Evolutionary conservation across 1,140 invertebrate species (phyloP), one percentile per base, ranked within the genome.

Genomic region (Diploscapter pachys): DNA sequence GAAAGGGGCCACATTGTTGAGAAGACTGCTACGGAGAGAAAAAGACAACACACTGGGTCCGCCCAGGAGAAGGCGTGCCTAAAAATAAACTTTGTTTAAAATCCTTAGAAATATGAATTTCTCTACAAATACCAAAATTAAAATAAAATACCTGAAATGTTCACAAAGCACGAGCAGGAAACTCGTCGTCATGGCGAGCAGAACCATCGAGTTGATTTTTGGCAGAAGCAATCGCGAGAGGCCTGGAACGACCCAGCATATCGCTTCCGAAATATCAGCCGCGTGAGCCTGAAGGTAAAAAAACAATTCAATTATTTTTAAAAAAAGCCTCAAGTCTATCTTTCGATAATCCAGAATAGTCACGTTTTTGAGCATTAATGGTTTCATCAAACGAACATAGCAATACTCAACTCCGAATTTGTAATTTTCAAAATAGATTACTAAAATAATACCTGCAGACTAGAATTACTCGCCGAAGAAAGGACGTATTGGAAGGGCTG

Each of bases 401-500:
- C 31, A 31, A 31, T 31, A 31, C 31, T 31, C 31, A 31, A 1
- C 31, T 31, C 31, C 31, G 31, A 31, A 1, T 31, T 31, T 31
- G 31, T 31, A 31, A 31, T 31, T 31, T 31, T 31, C 31, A 31
- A 31, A 31, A 31, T 31, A 31, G 31, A 31, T 31, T 31, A 31
- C 1, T 31, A 31, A 31, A 31, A 31, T 31, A 31, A 31, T 62
- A 72, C 71, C 59, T 72, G 75, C 5, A 72, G 56, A 72, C 75
- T 72, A 9, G 75, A 78, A 52, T 81, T 83, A 4, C 72, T 74
- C 3, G 83, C 79, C 9, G 80, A 75, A 11, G 77, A 78, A 8
- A 85, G 76, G 63, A 85, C 83, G 69, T 84, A 77, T 56, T 83
- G 82, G 62, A 85, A 83, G 5, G 83, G 83, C 56, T 85, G 81